Evolutionary conservation across 2,888 invertebrate genomes (phyloP).

Genomic region (Caenorhabditis wallacei): DNA sequence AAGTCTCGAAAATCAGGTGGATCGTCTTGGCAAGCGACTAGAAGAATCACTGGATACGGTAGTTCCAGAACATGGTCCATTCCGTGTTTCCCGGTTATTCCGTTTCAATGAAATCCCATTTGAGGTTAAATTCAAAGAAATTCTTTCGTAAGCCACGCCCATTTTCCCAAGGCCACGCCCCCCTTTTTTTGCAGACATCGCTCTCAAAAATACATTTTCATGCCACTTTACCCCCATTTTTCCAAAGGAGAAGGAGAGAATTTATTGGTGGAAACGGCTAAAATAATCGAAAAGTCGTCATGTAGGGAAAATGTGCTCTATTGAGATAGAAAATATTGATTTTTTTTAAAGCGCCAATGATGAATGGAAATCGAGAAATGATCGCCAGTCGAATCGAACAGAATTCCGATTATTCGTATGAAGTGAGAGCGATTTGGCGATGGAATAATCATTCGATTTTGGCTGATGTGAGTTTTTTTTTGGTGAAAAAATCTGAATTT

Average conservation of each 20-base stretch:
- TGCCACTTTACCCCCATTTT: conserved; percentile 72
- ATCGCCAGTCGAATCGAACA: conserved; percentile 59
- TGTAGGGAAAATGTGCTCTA: conserved; percentile 11
- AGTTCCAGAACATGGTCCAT: conserved; percentile 66
- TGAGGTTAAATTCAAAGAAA: conserved; percentile 41
- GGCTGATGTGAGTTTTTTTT: conserved; percentile 67
- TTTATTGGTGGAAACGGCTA: conserved; percentile 51
- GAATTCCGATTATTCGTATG: conserved; percentile 67
- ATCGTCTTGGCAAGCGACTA: conserved; percentile 50
- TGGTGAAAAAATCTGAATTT: too few relatives aligned
- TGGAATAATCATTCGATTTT: conserved; percentile 72
- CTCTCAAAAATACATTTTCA: conserved; percentile 53
- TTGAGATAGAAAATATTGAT: neutral
- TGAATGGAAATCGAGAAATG: conserved; percentile 32
- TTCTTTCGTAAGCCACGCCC: conserved; percentile 35
- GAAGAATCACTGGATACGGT: conserved; percentile 59
- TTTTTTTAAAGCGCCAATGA: conserved; percentile 26
- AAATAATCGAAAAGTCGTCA: conserved; percentile 47
- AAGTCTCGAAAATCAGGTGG: conserved; percentile 65
- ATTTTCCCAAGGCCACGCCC: too few relatives aligned
- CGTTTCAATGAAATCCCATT: conserved; percentile 56
- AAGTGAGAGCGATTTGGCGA: conserved; percentile 67
- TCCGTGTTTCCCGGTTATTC: conserved; percentile 59
- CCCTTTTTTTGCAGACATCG: conserved; percentile 32
- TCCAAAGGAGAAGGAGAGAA: conserved; percentile 51